Conservation (phyloP, 2,888 invertebrate species). For the Boloria selene region DNA sequence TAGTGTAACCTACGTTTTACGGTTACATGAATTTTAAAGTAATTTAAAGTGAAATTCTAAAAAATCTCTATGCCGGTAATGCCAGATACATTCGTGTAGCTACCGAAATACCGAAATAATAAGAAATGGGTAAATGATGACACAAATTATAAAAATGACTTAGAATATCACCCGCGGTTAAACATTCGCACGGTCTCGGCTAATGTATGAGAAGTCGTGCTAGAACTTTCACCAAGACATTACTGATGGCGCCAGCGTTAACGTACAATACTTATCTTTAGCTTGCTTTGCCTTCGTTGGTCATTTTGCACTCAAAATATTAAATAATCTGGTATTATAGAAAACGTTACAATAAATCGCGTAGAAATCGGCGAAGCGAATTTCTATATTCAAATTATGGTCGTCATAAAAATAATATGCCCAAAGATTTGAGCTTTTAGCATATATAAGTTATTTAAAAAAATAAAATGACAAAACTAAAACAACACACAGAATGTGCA, state of each 20-base stretch:
- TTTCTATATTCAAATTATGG: too few relatives aligned
- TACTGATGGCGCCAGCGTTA: slow-evolving; percentile 58
- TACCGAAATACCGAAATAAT: slow-evolving; percentile 36
- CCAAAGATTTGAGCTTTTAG: too few relatives aligned
- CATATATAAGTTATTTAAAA: too few relatives aligned
- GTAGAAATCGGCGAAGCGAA: too few relatives aligned
- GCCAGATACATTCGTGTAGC: slow-evolving; percentile 44
- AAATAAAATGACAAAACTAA: too few relatives aligned
- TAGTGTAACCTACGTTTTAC: too few relatives aligned
- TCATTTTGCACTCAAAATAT: background rate
- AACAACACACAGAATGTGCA: too few relatives aligned
- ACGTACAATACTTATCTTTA: slow-evolving; percentile 22
- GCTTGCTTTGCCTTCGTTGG: background rate
- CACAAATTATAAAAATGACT: slow-evolving; percentile 53
- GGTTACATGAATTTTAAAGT: too few relatives aligned
- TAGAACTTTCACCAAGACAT: slow-evolving; percentile 75
- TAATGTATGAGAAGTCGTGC: slow-evolving; percentile 80
- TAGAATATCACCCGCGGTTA: slow-evolving; percentile 50
- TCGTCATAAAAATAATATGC: too few relatives aligned
- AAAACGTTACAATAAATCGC: too few relatives aligned
- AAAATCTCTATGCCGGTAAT: slow-evolving; percentile 43
- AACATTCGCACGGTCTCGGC: slow-evolving; percentile 73
- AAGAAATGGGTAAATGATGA: slow-evolving; percentile 71
- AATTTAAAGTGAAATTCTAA: too few relatives aligned
- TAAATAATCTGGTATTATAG: too few relatives aligned